These are phyloP conservation scores for Pogonophryne albipinna DNA, from an alignment of 2,797 vertebrate genomes.

Conservation along the genomic window DNA sequence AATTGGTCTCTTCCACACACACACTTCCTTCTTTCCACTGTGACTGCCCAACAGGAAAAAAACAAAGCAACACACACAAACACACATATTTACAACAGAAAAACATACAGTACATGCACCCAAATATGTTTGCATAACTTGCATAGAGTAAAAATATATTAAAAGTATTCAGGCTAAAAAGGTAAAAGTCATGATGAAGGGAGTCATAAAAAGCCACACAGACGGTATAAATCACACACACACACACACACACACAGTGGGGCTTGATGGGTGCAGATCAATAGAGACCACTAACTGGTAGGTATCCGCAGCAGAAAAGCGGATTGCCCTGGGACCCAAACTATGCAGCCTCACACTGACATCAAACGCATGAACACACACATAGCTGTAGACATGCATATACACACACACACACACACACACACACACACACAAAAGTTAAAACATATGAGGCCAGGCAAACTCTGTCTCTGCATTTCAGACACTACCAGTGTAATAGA, in stretches of 20 bases:
- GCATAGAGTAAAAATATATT: background rate
- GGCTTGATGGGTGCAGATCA: constrained; percentile 89
- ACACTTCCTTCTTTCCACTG: constrained; percentile 74
- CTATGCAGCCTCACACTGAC: constrained; percentile 89
- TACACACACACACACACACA: constrained; percentile 38
- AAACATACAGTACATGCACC: constrained; percentile 52
- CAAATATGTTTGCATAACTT: background rate
- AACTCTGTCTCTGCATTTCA: constrained; percentile 15
- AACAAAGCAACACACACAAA: constrained; percentile 60
- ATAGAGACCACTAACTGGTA: constrained; percentile 90
- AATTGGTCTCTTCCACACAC: constrained; percentile 81
- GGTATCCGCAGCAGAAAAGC: constrained; percentile 90
- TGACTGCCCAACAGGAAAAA: constrained; percentile 68
- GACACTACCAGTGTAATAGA: constrained; percentile 65
- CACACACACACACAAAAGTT: constrained; percentile 25
- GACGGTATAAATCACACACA: background rate
- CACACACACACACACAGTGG: constrained; percentile 75
- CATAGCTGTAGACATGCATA: constrained; percentile 6
- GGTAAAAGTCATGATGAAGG: background rate
- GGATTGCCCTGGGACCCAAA: constrained; percentile 89
- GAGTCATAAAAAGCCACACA: background rate
- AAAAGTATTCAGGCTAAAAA: background rate
- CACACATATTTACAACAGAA: constrained; percentile 21
- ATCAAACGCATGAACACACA: constrained; percentile 82
- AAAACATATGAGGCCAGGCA: constrained; percentile 2